Conservation (phyloP, 2,113 vertebrate species). For the Pachycephala philippinensis region DNA sequence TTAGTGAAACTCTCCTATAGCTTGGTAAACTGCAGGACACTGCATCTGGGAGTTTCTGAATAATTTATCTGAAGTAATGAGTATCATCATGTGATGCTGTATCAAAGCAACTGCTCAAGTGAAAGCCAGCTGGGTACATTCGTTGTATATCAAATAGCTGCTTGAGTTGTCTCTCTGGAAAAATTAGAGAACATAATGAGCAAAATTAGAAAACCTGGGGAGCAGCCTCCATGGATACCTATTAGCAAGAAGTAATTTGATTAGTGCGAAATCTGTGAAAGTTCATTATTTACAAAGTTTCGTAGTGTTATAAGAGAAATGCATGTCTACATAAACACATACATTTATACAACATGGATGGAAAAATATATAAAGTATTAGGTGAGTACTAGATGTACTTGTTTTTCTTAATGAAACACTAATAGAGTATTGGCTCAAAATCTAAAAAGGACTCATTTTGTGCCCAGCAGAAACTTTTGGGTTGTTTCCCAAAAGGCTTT, state of each 20-base stretch:
- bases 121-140: conserved; percentile 46
- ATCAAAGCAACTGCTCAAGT: conserved; percentile 43
- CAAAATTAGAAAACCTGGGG: conserved; percentile 41
- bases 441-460: conserved; percentile 11
- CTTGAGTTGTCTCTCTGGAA: conserved; percentile 52
- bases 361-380: background rate
- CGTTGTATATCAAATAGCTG: conserved; percentile 36
- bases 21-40: conserved; percentile 12
- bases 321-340: background rate
- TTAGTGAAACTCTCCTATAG: background rate
- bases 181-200: conserved; percentile 62
- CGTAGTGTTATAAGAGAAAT: background rate
- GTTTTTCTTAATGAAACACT: background rate
- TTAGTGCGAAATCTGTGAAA: conserved; percentile 9
- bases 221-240: conserved; percentile 15
- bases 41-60: conserved; percentile 53
- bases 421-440: conserved; percentile 12
- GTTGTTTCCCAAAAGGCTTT: conserved; percentile 7
- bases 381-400: background rate
- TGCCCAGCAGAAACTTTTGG: background rate
- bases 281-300: conserved; percentile 24
- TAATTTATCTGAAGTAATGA: conserved; percentile 64
- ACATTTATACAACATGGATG: background rate
- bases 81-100: conserved; percentile 40
- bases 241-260: conserved; percentile 11